Base-by-base conservation (phyloP, 2,113 vertebrate species). In the Orthochromis indermauri region DNA sequence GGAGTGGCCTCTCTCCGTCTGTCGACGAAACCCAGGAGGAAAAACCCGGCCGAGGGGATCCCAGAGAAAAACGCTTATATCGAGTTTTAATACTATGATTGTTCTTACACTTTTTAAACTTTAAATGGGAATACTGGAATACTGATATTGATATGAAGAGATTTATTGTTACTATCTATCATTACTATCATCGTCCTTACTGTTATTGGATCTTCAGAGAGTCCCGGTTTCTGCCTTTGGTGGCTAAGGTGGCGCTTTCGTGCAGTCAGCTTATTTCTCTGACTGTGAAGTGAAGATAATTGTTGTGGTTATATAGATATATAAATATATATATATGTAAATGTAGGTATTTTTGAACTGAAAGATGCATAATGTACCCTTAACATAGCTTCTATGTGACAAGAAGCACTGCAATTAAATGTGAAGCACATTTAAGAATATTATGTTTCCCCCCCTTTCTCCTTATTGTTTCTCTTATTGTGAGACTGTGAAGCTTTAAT, bases 71-170 rank as follows among this genome's bases (percentile, higher is more conserved):
- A 88, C 37, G 82, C 94, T 95, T 93, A 86, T 86, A 95, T 93
- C 88, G 13, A 92, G 94, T 97, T 97, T 97, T 97, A 96, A 96
- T 96, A 97, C 94, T 90, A 92, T 63, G 88, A 96, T 95, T 95
- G 93, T 96, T 96, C 95, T 95, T 96, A 96, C 94, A 90, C 84
- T 96, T 97, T 97, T 96, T 96, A 95, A 95, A 96, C 93, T 96
- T 94, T 94, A 95, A 96, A 94, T 86, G 94, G 94, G 90, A 95
- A 90, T 83, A 94, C 94, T 91, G 92, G 93, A 95, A 90, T 88
- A 93, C 92, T 87, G 89, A 91, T 93, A 90, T 96, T 94, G 93
- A 95, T 92, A 95, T 91, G 90, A 94, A 94, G 91, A 95, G 93
- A 94, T 95, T 93, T 95, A 92, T 93, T 95, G 92, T 95, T 95